Percentiles rank a stretch among this genome's conserved stretches.
Evolutionary conservation across 1,140 invertebrate species (phyloP).

Genomic region (Olivierus martensii): DNA sequence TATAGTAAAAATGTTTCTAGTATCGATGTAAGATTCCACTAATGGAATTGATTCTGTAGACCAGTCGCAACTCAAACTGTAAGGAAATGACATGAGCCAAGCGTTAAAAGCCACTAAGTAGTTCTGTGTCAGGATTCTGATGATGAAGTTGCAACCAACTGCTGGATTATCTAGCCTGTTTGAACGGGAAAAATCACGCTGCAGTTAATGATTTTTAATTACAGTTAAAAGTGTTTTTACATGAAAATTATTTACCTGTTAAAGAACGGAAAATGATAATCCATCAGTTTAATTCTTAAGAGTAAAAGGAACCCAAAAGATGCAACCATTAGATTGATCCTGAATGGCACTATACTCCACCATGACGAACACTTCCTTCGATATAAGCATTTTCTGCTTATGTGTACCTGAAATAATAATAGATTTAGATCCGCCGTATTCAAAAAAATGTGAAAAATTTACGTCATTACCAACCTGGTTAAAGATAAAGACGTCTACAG

Average conservation of each 20-base stretch:
- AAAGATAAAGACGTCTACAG: constrained; percentile 48
- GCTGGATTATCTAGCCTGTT: constrained; percentile 28
- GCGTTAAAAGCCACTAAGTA: constrained; percentile 77
- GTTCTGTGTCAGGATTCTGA: constrained; percentile 53
- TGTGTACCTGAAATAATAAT: neutral
- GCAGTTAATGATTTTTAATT: too few relatives aligned
- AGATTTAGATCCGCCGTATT: too few relatives aligned
- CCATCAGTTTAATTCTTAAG: constrained; percentile 80
- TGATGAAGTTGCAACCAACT: constrained; percentile 24
- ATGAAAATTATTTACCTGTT: constrained; percentile 59
- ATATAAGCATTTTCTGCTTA: neutral
- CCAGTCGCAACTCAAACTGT: constrained; percentile 80
- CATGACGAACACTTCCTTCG: constrained; percentile 29
- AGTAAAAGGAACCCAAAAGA: constrained; percentile 63
- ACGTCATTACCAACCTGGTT: neutral
- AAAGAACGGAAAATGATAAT: constrained; percentile 84
- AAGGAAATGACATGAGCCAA: constrained; percentile 61
- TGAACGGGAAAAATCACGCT: too few relatives aligned
- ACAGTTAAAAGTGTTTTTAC: too few relatives aligned
- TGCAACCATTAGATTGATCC: constrained; percentile 57
- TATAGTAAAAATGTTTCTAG: constrained; percentile 51
- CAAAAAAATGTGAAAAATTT: neutral
- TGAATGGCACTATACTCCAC: constrained; percentile 55
- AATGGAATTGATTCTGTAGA: constrained; percentile 80
- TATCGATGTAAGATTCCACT: constrained; percentile 53